A percentile compares a stretch with the other conserved stretches of the same genome.
Conservation (phyloP, 1,140 invertebrate species). For the Laodelphax striatellus region DNA sequence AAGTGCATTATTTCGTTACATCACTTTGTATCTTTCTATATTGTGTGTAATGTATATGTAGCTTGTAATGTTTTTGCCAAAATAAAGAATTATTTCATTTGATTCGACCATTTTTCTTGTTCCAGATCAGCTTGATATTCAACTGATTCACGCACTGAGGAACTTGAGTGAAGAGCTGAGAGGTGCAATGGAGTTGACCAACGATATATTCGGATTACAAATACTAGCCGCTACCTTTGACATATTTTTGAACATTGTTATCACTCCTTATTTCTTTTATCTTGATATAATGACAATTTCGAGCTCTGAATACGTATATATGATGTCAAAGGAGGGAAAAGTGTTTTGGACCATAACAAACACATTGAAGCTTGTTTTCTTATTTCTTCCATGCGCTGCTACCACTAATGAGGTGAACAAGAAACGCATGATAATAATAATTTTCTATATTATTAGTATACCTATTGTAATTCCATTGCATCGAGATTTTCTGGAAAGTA, state of each 20-base stretch:
- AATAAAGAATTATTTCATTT: no score
- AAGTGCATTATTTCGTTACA: no score
- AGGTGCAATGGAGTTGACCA: conserved; percentile 11
- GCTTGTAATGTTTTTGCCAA: no score
- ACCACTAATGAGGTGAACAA: conserved; percentile 38
- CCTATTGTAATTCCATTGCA: no score
- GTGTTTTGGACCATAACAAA: conserved; percentile 50
- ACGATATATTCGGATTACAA: conserved; percentile 16
- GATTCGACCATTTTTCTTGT: no score
- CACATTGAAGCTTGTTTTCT: conserved; percentile 43
- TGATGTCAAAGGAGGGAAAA: conserved; percentile 36
- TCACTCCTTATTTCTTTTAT: conserved; percentile 59
- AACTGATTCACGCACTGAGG: no score
- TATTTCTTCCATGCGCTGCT: conserved; percentile 53
- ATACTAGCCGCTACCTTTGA: conserved; percentile 13
- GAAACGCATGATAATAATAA: no score
- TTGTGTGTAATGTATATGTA: no score
- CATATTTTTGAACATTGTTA: conserved; percentile 50
- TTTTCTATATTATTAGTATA: no score
- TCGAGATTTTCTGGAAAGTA: no score
- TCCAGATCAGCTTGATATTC: no score
- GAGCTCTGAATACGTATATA: conserved; percentile 16
- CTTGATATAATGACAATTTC: conserved; percentile 32
- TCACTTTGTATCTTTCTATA: no score
- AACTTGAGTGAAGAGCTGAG: conserved; percentile 14